Conservation (phyloP, 1,140 invertebrate genomes). For the Dreissena rostriformis region DNA sequence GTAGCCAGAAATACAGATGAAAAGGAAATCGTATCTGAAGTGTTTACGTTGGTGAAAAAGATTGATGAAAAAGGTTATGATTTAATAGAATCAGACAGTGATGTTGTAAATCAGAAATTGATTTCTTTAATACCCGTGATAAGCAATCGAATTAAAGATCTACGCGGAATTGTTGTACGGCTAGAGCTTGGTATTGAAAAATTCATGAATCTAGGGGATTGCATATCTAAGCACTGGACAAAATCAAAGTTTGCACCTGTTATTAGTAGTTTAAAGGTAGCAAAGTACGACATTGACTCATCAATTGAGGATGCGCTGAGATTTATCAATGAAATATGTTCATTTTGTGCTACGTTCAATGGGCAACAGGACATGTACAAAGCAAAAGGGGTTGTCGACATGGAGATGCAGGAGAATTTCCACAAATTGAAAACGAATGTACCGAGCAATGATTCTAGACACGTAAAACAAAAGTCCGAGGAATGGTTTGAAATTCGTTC, state of each 20-base stretch:
- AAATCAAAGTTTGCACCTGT: conserved; percentile 15
- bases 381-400: background rate
- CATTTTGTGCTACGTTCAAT: background rate
- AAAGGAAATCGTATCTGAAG: background rate
- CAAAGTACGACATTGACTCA: conserved; percentile 10
- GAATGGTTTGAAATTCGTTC: conserved; percentile 23
- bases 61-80: conserved; percentile 4
- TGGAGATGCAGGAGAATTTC: background rate
- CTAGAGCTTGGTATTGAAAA: conserved; percentile 28
- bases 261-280: conserved; percentile 26
- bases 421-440: conserved; percentile 14
- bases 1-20: background rate
- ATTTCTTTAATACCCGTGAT: background rate
- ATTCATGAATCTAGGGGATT: conserved; percentile 9
- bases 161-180: conserved; percentile 4
- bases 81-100: background rate
- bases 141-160: conserved; percentile 5
- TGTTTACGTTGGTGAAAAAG: conserved; percentile 4
- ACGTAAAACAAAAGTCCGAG: conserved; percentile 13
- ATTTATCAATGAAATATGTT: background rate
- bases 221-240: background rate
- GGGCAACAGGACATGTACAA: background rate
- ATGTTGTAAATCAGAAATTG: background rate
- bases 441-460: conserved; percentile 15
- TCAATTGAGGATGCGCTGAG: conserved; percentile 16